These are phyloP conservation scores for Diplosoma virens DNA, from an alignment of 23 tunicate species.

Conservation along the genomic window DNA sequence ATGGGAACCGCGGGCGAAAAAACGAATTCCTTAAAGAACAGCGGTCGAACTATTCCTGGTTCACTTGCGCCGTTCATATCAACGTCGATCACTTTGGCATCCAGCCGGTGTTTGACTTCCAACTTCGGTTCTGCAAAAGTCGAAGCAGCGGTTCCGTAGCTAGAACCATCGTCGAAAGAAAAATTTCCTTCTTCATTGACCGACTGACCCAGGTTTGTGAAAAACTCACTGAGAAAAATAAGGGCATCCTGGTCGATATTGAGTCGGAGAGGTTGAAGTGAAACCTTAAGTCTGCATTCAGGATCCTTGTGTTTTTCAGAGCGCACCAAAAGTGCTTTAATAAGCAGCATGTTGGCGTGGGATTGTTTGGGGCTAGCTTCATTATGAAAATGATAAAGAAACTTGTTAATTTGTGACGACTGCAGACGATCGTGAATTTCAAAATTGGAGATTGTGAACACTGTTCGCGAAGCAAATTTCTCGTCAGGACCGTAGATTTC, in stretches of 20 bases:
- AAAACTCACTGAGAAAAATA: constrained; percentile 55
- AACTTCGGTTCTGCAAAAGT: constrained; percentile 18
- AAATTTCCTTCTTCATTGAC: not conserved
- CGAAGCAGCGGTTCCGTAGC: constrained; percentile 9
- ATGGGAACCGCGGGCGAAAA: constrained; percentile 93
- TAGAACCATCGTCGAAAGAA: constrained; percentile 9
- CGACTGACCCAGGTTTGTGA: not conserved
- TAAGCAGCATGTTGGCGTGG: constrained; percentile 61
- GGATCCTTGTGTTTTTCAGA: constrained; percentile 30
- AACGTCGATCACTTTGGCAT: not conserved
- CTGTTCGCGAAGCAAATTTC: constrained; percentile 40
- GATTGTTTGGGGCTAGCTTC: constrained; percentile 71
- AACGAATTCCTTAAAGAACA: constrained; percentile 69
- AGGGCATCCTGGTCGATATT: constrained; percentile 92
- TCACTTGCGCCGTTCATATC: not conserved
- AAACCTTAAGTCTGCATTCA: constrained; percentile 60
- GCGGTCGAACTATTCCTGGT: not conserved
- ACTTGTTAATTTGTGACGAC: constrained; percentile 91
- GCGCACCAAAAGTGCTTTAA: constrained; percentile 50
- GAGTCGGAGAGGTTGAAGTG: constrained; percentile 79
- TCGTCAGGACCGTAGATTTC: constrained; percentile 42
- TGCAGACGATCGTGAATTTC: constrained; percentile 78
- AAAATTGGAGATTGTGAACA: constrained; percentile 54
- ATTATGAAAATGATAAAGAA: constrained; percentile 76
- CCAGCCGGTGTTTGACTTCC: not conserved